Base-by-base conservation (phyloP, 2,888 invertebrate genomes). In the Endotricha flammealis region DNA sequence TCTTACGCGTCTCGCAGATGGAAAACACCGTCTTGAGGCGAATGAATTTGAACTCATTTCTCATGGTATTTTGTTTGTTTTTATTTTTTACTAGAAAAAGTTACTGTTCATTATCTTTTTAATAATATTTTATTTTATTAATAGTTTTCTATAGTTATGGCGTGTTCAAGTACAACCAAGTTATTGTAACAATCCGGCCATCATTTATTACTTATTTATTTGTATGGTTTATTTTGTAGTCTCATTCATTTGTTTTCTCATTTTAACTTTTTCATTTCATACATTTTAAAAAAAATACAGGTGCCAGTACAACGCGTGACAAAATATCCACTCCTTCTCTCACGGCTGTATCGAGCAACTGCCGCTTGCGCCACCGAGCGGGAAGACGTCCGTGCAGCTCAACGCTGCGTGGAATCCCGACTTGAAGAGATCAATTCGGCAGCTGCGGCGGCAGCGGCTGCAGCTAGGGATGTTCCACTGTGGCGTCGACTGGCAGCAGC, bases 21-120 rank as follows among this genome's bases (percentile, higher is more conserved):
- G 98, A 98, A 77, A 98, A 98, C 74, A 91, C 95, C 11, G 93
- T 96, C 45, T 85, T 98, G 52, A 89, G 98, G 53, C 89, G 97
- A 56, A 98, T 98, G 97, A 97, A 97, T 75, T 88, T 98, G 30
- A 96, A 97, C 81, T 97, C 98, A n/a, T 98, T 98, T 81, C 90
- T 98, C 37, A 98, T 98, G 97, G 97, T 95, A 74, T 54, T 28
- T 28, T 20, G 11, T 35, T 16, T 43, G 11, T 25, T 33, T 11
- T 20, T 31, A 5, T 23, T 23, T 12, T 13, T n/a, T n/a, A n/a
- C n/a, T n/a, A n/a, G n/a, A n/a, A n/a, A n/a, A n/a, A 31, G 10
- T 8, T 28, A 33, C n/a, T 4, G 4, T 29, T 20, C 22, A 10
- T 17, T 14, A n/a, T 30, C 12, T 14, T 12, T 12, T 23, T 8